Percentiles rank a stretch among this genome's conserved stretches.
phyloP scores from a whole-genome alignment of 1,140 invertebrate species.

The Drosophila guanche region DNA sequence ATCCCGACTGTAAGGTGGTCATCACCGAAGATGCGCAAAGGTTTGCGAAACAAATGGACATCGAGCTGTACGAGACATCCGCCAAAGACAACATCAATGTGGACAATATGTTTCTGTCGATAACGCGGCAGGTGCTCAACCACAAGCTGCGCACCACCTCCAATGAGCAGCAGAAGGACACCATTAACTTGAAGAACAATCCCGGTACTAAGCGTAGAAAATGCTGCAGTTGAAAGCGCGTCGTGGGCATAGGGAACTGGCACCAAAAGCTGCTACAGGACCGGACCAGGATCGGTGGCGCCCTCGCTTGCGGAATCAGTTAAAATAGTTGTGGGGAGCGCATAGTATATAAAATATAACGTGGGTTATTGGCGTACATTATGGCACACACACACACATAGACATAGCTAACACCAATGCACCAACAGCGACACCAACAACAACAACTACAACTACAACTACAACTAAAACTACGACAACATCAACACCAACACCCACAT shows the following conservation, averaged over 20 bases:
- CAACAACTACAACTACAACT: not conserved
- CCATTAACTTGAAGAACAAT: conserved; percentile 83
- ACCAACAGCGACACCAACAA: conserved; percentile 12
- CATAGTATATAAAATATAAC: conserved; percentile 58
- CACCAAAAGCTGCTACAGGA: conserved; percentile 29
- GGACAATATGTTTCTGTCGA: conserved; percentile 94
- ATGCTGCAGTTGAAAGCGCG: conserved; percentile 81
- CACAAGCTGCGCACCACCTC: conserved; percentile 78
- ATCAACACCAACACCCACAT: conserved; percentile 20
- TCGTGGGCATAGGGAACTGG: conserved; percentile 13
- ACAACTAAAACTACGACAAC: not conserved
- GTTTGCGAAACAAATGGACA: conserved; percentile 98
- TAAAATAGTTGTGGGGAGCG: conserved; percentile 43
- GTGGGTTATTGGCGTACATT: conserved; percentile 34
- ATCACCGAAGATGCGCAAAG: conserved; percentile 97
- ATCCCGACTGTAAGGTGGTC: conserved; percentile 98
- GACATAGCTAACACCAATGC: conserved; percentile 48
- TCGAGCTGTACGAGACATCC: conserved; percentile 98
- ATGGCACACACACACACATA: conserved; percentile 37
- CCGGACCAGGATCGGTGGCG: conserved; percentile 7
- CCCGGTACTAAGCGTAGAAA: conserved; percentile 67
- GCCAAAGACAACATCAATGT: conserved; percentile 99
- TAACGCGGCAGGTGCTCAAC: conserved; percentile 86
- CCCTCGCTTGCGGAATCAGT: too few relatives aligned
- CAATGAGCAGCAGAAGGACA: conserved; percentile 85